These are phyloP conservation scores for Suillia variegata DNA, from an alignment of 2,888 invertebrate genomes.

Conservation along the genomic window DNA sequence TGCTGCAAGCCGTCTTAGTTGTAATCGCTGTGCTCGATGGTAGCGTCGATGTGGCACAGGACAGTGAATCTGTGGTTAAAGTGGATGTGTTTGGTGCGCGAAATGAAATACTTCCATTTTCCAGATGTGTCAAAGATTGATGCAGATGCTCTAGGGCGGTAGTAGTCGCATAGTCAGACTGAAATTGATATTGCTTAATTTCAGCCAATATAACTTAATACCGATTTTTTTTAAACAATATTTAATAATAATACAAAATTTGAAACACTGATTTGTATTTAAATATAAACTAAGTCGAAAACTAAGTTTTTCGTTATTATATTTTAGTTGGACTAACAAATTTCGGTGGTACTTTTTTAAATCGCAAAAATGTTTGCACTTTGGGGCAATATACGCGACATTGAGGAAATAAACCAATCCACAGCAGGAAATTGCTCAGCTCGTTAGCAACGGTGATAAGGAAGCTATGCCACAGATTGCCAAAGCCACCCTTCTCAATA, in stretches of 20 bases:
- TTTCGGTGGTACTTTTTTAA: too few species aligned
- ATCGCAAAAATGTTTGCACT: too few species aligned
- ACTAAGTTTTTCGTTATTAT: background rate
- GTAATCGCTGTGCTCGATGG: constrained; percentile 28
- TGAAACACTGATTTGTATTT: background rate
- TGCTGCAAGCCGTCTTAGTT: constrained; percentile 33
- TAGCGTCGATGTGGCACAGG: constrained; percentile 47
- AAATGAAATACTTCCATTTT: background rate
- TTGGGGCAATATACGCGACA: too few species aligned
- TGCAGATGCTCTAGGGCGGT: background rate
- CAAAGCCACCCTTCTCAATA: background rate
- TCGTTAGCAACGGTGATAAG: constrained; percentile 29
- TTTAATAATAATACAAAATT: too few species aligned
- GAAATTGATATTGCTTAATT: constrained; percentile 4
- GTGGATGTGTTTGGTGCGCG: constrained; percentile 41
- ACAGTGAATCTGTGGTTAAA: constrained; percentile 47
- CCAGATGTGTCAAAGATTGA: constrained; percentile 1
- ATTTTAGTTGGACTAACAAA: too few species aligned
- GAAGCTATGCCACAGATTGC: constrained; percentile 5
- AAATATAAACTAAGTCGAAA: too few species aligned
- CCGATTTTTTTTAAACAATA: too few species aligned
- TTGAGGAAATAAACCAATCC: constrained; percentile 56
- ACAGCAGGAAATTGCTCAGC: constrained; percentile 56
- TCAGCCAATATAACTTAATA: too few species aligned
- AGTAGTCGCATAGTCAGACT: background rate